These are phyloP conservation scores for Alces alces DNA, from an alignment of 2,113 vertebrate genomes.

Conservation along the genomic window DNA sequence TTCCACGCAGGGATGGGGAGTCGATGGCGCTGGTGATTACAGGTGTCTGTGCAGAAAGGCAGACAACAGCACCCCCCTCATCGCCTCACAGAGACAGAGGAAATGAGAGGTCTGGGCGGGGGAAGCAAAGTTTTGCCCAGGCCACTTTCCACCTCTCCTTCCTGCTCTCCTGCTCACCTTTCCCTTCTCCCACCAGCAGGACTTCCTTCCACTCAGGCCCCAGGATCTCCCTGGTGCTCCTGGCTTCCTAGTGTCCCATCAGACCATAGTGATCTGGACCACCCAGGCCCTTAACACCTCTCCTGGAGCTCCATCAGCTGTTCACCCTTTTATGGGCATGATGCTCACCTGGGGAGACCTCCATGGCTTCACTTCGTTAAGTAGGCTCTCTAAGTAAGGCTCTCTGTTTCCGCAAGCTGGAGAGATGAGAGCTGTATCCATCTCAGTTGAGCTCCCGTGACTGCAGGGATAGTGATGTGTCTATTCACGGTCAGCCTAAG, in stretches of 20 bases:
- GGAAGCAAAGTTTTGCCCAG: not conserved
- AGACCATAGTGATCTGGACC: not conserved
- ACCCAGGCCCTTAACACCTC: not conserved
- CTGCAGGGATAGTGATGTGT: not conserved
- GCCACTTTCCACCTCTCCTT: not conserved
- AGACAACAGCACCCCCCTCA: not conserved
- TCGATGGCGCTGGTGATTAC: constrained; percentile 50
- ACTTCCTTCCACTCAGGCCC: not conserved
- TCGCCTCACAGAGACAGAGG: not conserved
- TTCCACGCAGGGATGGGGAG: not conserved
- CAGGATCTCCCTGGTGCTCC: not conserved
- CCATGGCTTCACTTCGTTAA: not conserved
- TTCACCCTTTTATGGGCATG: too few relatives aligned
- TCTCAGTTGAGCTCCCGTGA: not conserved
- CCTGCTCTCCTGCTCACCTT: not conserved
- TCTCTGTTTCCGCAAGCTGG: not conserved
- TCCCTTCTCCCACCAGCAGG: too few relatives aligned
- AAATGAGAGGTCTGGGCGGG: not conserved
- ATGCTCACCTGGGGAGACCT: not conserved
- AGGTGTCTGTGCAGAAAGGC: constrained; percentile 53
- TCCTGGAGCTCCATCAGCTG: not conserved
- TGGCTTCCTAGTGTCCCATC: not conserved
- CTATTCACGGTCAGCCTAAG: not conserved
- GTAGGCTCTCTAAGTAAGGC: not conserved
- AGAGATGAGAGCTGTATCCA: not conserved